These are phyloP conservation scores for Numenius phaeopus DNA, from an alignment of 2,797 vertebrate species.

Conservation along the genomic window DNA sequence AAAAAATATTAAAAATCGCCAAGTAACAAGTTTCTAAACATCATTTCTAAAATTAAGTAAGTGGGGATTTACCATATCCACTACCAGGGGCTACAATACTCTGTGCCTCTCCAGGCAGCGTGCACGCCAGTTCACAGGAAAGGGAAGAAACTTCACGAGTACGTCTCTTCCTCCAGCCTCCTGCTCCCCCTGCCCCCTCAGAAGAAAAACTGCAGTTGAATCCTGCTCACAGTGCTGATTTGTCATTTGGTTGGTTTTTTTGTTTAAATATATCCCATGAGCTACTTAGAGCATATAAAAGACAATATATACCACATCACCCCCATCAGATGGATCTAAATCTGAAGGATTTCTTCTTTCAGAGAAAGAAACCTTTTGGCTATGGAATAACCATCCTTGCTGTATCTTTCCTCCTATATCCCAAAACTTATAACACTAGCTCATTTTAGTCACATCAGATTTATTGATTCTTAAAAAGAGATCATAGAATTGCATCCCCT, in stretches of 20 bases:
- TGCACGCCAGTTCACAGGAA: background rate
- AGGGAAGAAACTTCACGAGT: background rate
- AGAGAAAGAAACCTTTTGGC: background rate
- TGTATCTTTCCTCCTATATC: background rate
- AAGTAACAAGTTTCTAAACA: background rate
- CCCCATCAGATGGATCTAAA: background rate
- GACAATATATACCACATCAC: background rate
- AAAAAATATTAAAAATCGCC: background rate
- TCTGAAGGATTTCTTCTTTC: background rate
- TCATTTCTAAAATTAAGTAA: background rate
- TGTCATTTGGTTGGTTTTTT: background rate
- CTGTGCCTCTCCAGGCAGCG: background rate
- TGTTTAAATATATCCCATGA: background rate
- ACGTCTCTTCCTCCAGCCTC: background rate
- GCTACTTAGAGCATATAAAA: background rate
- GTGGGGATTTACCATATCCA: background rate
- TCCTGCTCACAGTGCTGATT: background rate
- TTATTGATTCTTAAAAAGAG: background rate
- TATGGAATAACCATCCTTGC: background rate
- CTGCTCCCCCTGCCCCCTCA: background rate
- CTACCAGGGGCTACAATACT: no score
- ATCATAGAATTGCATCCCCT: background rate
- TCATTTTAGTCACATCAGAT: background rate
- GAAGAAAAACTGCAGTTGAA: background rate
- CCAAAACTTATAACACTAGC: background rate